phyloP scores from a whole-genome alignment of 35 echinoderm and acorn worm genomes.

The Hemicentrotus pulcherrimus region DNA sequence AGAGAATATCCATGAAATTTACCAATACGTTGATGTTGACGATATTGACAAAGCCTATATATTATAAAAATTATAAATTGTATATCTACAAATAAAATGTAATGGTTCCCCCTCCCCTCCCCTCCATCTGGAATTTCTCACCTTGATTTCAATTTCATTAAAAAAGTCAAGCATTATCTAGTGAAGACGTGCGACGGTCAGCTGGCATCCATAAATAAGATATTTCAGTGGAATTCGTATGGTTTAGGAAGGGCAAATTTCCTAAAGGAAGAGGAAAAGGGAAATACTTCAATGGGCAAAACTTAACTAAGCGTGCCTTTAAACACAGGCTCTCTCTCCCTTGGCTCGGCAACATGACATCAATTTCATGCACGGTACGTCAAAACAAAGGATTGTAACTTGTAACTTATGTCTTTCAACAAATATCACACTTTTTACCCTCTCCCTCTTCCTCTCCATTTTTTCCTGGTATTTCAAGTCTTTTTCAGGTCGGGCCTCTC shows the following conservation, averaged over 20 bases:
- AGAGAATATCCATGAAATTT: no score
- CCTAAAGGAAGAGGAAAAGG: not conserved
- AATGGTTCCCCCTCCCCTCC: no score
- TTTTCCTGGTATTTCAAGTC: not conserved
- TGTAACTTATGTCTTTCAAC: not conserved
- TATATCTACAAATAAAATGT: no score
- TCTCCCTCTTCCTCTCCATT: not conserved
- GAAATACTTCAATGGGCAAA: slow-evolving; percentile 12
- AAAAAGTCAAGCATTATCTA: not conserved
- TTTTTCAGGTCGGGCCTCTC: not conserved
- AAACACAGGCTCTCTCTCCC: not conserved
- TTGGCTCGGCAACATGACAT: slow-evolving; percentile 1
- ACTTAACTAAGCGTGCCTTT: slow-evolving; percentile 17
- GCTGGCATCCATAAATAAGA: not conserved
- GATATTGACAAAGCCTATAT: no score
- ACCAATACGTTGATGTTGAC: no score
- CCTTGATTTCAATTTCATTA: no score
- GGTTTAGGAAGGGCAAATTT: slow-evolving; percentile 10
- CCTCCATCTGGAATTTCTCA: no score
- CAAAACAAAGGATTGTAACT: slow-evolving; percentile 11
- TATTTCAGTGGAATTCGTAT: not conserved
- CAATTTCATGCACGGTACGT: not conserved
- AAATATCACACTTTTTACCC: not conserved
- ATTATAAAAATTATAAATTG: no score
- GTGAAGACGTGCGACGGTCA: not conserved